Evolutionary conservation across 2,797 vertebrate genomes (phyloP).

Genomic region (Cuniculus paca): DNA sequence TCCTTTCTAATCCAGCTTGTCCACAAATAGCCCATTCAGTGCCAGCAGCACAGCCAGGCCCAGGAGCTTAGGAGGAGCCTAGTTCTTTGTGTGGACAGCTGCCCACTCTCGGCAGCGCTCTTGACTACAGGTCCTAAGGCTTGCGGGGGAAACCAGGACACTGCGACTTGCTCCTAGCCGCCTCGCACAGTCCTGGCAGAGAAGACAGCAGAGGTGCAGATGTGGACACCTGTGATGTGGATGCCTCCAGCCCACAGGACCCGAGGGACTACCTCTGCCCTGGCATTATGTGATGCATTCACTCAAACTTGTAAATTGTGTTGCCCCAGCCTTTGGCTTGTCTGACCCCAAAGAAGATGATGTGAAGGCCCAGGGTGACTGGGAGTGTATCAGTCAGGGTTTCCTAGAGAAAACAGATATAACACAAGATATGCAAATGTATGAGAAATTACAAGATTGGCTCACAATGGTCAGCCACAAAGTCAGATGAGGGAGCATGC

Average conservation of each 20-base stretch:
- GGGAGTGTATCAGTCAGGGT: background rate
- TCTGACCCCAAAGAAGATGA: background rate
- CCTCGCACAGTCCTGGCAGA: background rate
- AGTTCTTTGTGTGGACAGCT: background rate
- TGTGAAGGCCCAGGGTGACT: background rate
- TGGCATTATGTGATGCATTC: background rate
- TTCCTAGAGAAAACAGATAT: too few species aligned
- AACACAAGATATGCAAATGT: too few species aligned
- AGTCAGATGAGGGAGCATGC: too few species aligned
- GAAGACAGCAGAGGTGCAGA: background rate
- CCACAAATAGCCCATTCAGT: constrained; percentile 61
- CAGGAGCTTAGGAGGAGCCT: constrained; percentile 27
- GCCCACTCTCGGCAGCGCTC: background rate
- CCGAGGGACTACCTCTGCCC: background rate
- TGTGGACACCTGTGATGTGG: rapidly evolving
- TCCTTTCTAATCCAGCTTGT: constrained; percentile 63
- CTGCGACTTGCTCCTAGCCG: background rate
- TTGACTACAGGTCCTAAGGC: background rate
- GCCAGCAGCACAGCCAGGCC: background rate
- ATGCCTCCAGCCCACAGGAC: background rate
- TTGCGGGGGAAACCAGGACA: background rate
- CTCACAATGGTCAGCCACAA: too few species aligned
- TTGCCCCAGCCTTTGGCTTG: background rate
- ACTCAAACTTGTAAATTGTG: background rate
- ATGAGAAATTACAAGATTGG: too few species aligned